A percentile compares a stretch with the other conserved stretches of the same genome.
Evolutionary conservation across 2,888 invertebrate species (phyloP).

Genomic region (Archips crataeganus): DNA sequence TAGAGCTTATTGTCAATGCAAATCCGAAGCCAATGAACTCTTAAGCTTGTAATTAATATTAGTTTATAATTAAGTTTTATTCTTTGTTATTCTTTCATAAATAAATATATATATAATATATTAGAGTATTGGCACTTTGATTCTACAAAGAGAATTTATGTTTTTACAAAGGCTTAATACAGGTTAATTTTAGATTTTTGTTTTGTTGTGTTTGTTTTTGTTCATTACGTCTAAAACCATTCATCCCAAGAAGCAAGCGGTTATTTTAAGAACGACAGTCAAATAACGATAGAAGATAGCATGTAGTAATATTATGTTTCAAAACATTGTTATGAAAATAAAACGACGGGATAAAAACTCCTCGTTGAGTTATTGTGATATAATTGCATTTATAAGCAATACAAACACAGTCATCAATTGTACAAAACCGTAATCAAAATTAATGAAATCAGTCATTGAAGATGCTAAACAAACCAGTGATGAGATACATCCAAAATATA

Average conservation of each 20-base stretch:
- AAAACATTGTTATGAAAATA: not conserved
- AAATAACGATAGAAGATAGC: not conserved
- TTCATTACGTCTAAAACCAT: too few relatives aligned
- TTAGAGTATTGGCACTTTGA: not conserved
- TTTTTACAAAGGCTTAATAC: not conserved
- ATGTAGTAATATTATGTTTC: not conserved
- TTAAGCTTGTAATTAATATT: constrained; percentile 27
- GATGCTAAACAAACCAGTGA: constrained; percentile 14
- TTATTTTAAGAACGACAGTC: too few relatives aligned
- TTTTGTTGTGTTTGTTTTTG: too few relatives aligned
- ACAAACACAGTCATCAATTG: not conserved
- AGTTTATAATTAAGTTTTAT: too few relatives aligned
- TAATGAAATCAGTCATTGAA: constrained; percentile 23
- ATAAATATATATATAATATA: too few relatives aligned
- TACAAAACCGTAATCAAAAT: constrained; percentile 9
- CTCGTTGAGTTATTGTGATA: not conserved
- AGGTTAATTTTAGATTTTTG: not conserved
- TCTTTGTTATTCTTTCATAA: too few relatives aligned
- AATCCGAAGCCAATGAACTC: constrained; percentile 33
- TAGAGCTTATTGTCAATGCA: constrained; percentile 16
- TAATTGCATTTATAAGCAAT: not conserved
- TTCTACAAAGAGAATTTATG: not conserved
- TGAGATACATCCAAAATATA: constrained; percentile 14
- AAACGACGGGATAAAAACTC: not conserved
- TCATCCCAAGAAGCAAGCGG: too few relatives aligned